Percentiles rank a stretch among this genome's conserved stretches.
Conservation (phyloP, 2,113 vertebrate species). For the Aptenodytes patagonicus region DNA sequence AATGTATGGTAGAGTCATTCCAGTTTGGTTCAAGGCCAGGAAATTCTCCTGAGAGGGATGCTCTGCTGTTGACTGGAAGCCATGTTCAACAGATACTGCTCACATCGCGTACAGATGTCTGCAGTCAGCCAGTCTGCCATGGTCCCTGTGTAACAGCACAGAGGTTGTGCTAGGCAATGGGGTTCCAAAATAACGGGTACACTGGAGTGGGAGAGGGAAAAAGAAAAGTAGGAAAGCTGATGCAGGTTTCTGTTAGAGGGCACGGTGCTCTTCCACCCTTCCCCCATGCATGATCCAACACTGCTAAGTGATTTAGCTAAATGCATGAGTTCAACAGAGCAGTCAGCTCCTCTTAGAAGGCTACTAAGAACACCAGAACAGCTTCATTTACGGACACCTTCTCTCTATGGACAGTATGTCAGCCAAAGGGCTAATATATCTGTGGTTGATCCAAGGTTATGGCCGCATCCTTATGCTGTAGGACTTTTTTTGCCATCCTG, state of each 20-base stretch:
- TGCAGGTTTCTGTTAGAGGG: not conserved
- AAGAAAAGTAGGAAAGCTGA: not conserved
- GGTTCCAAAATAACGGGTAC: slow-evolving; percentile 63
- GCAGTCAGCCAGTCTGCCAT: slow-evolving; percentile 47
- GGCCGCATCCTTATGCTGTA: not conserved
- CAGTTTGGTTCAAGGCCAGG: slow-evolving; percentile 29
- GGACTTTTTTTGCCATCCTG: not conserved
- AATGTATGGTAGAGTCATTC: not conserved
- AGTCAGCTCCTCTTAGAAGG: not conserved
- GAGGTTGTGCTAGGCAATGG: not conserved
- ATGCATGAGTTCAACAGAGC: not conserved
- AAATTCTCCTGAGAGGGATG: slow-evolving; percentile 2
- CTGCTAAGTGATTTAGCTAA: not conserved
- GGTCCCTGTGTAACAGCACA: not conserved
- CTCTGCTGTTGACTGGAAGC: slow-evolving; percentile 20
- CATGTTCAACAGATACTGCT: slow-evolving; percentile 41
- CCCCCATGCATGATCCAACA: not conserved
- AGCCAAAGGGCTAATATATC: not conserved
- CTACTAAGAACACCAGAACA: not conserved
- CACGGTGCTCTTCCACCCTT: not conserved
- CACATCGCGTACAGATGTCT: slow-evolving; percentile 50
- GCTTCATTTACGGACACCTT: not conserved
- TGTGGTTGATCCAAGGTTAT: not conserved
- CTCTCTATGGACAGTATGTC: not conserved
- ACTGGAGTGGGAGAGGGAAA: not conserved